Percentiles rank a stretch among this genome's conserved stretches.
phyloP scores from a whole-genome alignment of 1,140 invertebrate species.

The Holcopasites calliopsidis region DNA sequence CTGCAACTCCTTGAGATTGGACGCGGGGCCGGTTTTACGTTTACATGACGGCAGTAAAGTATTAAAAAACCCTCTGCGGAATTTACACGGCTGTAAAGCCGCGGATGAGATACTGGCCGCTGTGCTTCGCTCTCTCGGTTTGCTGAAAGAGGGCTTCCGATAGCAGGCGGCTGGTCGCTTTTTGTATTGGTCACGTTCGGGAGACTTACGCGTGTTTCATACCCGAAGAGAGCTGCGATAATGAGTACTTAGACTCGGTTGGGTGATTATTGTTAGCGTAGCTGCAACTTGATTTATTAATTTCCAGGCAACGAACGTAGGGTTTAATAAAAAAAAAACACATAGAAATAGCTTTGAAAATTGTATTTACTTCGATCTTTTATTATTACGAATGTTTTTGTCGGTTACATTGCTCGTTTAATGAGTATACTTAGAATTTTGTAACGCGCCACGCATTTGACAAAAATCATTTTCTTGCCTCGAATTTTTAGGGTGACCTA shows the following conservation, averaged over 20 bases:
- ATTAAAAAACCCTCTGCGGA: constrained; percentile 60
- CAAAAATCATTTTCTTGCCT: not conserved
- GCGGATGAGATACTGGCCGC: constrained; percentile 51
- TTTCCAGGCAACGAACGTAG: too few relatives aligned
- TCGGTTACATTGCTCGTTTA: not conserved
- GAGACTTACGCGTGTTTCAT: constrained; percentile 24
- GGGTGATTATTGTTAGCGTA: not conserved
- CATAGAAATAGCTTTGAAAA: too few relatives aligned
- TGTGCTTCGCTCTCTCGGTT: not conserved
- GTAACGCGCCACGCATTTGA: not conserved
- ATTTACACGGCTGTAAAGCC: constrained; percentile 68
- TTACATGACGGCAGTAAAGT: constrained; percentile 60
- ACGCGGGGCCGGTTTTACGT: constrained; percentile 42
- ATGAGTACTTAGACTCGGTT: constrained; percentile 5
- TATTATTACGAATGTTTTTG: too few relatives aligned
- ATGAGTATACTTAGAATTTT: too few relatives aligned
- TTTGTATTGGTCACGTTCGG: not conserved
- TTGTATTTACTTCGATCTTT: too few relatives aligned
- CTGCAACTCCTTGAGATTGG: constrained; percentile 47
- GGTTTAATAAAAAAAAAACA: too few relatives aligned
- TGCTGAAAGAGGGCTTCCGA: constrained; percentile 11
- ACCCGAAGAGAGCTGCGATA: not conserved
- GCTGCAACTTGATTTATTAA: not conserved
- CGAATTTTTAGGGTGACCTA: constrained; percentile 9
- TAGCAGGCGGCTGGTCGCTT: constrained; percentile 3